Percentiles rank a stretch among this genome's conserved stretches.
phyloP scores from a whole-genome alignment of 2,113 vertebrate genomes.

The Syngnathus scovelli region DNA sequence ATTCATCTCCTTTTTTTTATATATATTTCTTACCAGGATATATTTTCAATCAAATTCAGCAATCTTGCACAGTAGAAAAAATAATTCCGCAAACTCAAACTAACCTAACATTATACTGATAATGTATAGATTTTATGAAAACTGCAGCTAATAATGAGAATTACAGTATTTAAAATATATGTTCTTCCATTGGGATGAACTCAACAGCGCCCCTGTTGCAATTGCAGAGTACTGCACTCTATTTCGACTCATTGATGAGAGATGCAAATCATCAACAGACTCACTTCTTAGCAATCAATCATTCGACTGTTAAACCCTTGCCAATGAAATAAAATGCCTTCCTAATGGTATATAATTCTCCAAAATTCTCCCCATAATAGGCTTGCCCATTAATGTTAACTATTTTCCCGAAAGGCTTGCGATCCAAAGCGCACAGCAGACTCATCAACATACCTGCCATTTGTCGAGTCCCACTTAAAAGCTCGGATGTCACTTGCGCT shows the following conservation, averaged over 20 bases:
- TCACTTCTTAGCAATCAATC: not conserved
- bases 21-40: no score
- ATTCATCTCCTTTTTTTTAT: no score
- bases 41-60: no score
- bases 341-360: not conserved
- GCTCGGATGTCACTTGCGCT: conserved; percentile 15
- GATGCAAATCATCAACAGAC: not conserved
- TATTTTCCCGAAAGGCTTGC: conserved; percentile 1
- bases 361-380: not conserved
- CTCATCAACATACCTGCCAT: conserved; percentile 9
- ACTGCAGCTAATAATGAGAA: no score
- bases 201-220: not conserved
- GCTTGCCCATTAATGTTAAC: not conserved
- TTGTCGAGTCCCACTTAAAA: conserved; percentile 4
- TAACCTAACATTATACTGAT: no score
- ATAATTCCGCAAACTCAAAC: no score
- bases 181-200: not conserved
- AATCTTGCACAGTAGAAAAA: no score
- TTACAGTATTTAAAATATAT: no score
- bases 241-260: not conserved
- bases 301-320: not conserved
- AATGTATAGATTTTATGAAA: no score
- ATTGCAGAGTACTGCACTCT: not conserved
- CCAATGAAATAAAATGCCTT: not conserved
- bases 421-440: conserved; percentile 11